phyloP scores from a whole-genome alignment of 2,113 vertebrate genomes.

The Cyprinodon brontotheroides region DNA sequence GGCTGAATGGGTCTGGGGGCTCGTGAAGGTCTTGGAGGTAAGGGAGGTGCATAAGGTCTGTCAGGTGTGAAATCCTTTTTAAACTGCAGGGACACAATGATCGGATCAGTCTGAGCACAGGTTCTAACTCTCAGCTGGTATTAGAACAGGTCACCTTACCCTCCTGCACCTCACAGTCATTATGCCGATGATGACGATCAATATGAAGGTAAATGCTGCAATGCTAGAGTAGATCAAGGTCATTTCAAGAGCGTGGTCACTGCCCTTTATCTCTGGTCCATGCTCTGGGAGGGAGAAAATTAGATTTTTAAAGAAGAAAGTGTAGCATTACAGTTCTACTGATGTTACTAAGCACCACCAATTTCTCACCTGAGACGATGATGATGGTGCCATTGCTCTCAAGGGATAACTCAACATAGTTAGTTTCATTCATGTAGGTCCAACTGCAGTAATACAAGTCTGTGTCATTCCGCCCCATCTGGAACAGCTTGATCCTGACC shows the following conservation, averaged over 20 bases:
- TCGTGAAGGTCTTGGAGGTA: neutral
- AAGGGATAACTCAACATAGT: fast-evolving
- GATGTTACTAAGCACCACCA: neutral
- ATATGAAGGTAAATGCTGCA: neutral
- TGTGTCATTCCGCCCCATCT: slow-evolving; percentile 50
- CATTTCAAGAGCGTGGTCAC: neutral
- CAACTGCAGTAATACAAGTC: slow-evolving; percentile 68
- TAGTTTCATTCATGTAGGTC: fast-evolving
- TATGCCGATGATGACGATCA: neutral
- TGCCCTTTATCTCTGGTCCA: slow-evolving; percentile 29
- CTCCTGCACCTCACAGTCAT: slow-evolving; percentile 28
- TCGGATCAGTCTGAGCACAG: neutral
- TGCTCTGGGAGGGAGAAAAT: slow-evolving; percentile 31
- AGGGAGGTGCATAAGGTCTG: neutral
- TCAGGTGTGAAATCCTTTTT: slow-evolving; percentile 27
- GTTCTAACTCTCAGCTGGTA: neutral
- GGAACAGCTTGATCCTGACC: slow-evolving; percentile 50
- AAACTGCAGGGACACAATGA: slow-evolving; percentile 47
- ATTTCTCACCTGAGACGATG: slow-evolving; percentile 63
- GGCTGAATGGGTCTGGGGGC: neutral
- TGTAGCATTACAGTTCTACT: neutral
- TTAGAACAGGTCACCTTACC: slow-evolving; percentile 36
- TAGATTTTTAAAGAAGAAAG: too few relatives aligned
- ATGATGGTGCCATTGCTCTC: slow-evolving; percentile 52
- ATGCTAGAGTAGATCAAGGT: slow-evolving; percentile 31